A percentile compares a stretch with the other conserved stretches of the same genome.
These are phyloP conservation scores for Rhyzopertha dominica DNA, from an alignment of 1,140 invertebrate species.

Conservation along the genomic window DNA sequence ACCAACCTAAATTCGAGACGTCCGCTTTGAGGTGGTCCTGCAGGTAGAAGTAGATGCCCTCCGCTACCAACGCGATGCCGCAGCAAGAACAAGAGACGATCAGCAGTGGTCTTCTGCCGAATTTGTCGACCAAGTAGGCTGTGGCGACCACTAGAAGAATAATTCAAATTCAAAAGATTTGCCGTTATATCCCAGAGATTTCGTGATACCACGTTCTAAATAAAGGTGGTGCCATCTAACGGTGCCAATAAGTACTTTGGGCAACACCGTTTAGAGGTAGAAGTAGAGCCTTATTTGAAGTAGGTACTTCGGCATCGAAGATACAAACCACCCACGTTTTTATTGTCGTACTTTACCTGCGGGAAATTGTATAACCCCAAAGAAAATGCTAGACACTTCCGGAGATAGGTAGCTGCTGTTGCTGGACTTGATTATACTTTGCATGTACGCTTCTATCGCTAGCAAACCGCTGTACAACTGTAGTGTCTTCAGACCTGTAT, in stretches of 20 bases:
- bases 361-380: constrained; percentile 20
- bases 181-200: no score
- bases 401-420: constrained; percentile 16
- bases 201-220: no score
- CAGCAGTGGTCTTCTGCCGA: constrained; percentile 65
- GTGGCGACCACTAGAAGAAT: no score
- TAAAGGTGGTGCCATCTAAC: no score
- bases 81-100: constrained; percentile 54
- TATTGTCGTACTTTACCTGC: no score
- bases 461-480: constrained; percentile 18
- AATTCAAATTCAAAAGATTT: no score
- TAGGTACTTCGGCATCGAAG: no score
- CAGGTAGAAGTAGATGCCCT: constrained; percentile 58
- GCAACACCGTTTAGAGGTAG: no score
- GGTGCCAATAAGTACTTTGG: no score
- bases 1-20: constrained; percentile 47
- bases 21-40: constrained; percentile 39
- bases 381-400: constrained; percentile 24
- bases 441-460: constrained; percentile 25
- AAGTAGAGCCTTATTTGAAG: no score
- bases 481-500: constrained; percentile 19
- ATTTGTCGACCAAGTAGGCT: constrained; percentile 58
- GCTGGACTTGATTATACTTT: constrained; percentile 19
- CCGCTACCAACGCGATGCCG: constrained; percentile 49
- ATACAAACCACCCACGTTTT: no score